Evolutionary conservation across 2,888 invertebrate genomes (phyloP).

Genomic region (Tetranychus truncatus): DNA sequence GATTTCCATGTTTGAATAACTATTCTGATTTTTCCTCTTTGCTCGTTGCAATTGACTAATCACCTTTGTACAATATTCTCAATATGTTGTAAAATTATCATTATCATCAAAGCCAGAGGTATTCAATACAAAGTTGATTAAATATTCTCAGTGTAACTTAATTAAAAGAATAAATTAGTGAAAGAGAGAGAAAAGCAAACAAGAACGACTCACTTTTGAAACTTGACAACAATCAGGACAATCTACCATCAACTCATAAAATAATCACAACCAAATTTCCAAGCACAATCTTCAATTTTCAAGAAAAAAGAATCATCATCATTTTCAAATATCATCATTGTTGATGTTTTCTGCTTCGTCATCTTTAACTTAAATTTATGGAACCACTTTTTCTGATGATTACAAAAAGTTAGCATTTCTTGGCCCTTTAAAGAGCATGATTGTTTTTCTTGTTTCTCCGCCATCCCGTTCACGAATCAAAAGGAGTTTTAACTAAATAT

Average conservation of each 20-base stretch:
- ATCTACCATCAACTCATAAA: neutral
- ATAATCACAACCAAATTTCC: neutral
- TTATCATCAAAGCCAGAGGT: too few species aligned
- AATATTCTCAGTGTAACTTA: neutral
- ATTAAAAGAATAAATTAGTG: neutral
- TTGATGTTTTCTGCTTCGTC: neutral
- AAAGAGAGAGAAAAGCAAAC: neutral
- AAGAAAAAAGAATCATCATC: neutral
- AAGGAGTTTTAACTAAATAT: conserved; percentile 72
- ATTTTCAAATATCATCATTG: neutral
- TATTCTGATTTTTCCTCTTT: too few species aligned
- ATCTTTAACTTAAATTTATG: neutral
- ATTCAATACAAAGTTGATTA: too few species aligned
- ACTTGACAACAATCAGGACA: neutral
- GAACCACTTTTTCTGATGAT: neutral
- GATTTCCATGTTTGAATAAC: too few species aligned
- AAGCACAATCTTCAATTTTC: neutral
- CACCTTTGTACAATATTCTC: too few species aligned
- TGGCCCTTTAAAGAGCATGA: neutral
- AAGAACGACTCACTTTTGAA: neutral
- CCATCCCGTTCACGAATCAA: conserved; percentile 35
- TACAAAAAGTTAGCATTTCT: neutral
- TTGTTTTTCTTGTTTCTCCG: neutral
- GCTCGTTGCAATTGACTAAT: too few species aligned
- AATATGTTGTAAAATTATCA: too few species aligned